phyloP scores from a whole-genome alignment of 2,797 vertebrate genomes.

The Sylvilagus floridanus region DNA sequence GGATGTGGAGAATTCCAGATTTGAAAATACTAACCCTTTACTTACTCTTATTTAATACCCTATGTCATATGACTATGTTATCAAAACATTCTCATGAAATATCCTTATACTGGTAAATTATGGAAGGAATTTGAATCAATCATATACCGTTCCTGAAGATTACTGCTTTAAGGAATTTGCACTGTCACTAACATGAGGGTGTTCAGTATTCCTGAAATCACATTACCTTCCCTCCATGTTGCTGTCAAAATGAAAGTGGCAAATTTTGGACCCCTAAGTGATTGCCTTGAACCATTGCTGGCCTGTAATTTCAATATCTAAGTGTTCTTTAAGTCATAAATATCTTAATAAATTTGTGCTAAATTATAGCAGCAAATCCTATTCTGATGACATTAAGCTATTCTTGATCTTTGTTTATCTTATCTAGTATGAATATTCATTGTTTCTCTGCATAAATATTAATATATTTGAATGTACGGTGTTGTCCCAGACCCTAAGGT shows the following conservation, averaged over 20 bases:
- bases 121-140: background rate
- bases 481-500: background rate
- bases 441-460: conserved; percentile 44
- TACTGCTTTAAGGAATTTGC: background rate
- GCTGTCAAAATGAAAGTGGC: background rate
- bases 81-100: conserved; percentile 35
- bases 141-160: background rate
- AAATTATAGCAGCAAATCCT: conserved; percentile 40
- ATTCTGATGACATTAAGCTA: background rate
- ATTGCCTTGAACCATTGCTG: background rate
- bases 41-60: background rate
- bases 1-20: background rate
- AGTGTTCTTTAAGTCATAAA: conserved; percentile 31
- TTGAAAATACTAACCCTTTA: background rate
- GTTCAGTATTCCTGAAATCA: background rate
- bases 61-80: background rate
- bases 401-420: background rate
- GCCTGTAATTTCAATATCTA: background rate
- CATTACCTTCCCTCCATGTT: background rate
- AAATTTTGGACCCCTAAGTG: background rate
- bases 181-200: background rate
- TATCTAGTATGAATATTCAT: background rate
- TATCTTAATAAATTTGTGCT: background rate
- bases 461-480: conserved; percentile 15
- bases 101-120: background rate